Percentiles rank a stretch among this genome's conserved stretches.
Conservation (phyloP, 2,797 vertebrate genomes). For the Parauchenoglanis punctatus region DNA sequence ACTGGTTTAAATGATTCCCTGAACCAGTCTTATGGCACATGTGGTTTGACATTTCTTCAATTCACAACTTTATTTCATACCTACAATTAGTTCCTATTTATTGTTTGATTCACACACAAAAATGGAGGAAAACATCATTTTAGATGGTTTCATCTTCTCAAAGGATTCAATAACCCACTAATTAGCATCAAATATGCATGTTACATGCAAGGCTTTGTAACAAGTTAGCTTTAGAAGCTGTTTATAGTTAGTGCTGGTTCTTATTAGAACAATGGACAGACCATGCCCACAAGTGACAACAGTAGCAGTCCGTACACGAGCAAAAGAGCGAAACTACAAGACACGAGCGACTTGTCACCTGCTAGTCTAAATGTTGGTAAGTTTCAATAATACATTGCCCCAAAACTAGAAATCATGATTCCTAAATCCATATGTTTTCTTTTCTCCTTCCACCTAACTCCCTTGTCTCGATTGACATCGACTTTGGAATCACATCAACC, state of each 20-base stretch:
- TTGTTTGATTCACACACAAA: not conserved
- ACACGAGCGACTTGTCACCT: not conserved
- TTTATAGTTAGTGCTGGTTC: not conserved
- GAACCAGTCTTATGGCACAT: too few relatives aligned
- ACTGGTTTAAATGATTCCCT: not conserved
- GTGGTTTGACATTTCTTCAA: not conserved
- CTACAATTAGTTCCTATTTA: not conserved
- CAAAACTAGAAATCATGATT: too few relatives aligned
- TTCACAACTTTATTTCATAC: not conserved
- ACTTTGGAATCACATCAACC: constrained; percentile 37
- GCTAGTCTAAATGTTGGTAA: not conserved
- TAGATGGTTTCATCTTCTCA: not conserved
- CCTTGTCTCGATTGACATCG: constrained; percentile 6
- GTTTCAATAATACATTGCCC: not conserved
- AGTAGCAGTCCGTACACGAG: not conserved
- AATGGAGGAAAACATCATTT: too few relatives aligned
- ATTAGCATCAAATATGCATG: not conserved
- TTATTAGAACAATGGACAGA: not conserved
- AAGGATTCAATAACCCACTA: not conserved
- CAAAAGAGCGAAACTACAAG: not conserved
- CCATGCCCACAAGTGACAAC: not conserved
- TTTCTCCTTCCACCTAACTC: not conserved
- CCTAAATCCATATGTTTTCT: not conserved
- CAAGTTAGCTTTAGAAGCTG: not conserved
- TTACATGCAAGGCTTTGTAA: not conserved